Base-by-base conservation (phyloP, 2,113 vertebrate genomes). In the Corydoras sp. region DNA sequence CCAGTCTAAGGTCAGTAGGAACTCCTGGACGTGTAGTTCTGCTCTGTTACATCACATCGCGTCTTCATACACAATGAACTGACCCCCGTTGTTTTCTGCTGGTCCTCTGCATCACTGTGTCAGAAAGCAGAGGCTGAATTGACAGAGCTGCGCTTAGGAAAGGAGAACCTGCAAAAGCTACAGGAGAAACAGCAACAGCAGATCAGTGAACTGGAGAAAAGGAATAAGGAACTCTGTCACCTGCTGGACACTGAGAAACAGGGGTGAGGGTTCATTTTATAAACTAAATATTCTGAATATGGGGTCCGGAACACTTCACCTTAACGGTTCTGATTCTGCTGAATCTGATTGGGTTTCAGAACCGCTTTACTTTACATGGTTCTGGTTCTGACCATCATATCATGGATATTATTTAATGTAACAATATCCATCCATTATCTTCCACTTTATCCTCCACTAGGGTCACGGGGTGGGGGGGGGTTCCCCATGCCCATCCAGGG, bases 121-220 rank as follows among this genome's bases (percentile, higher is more conserved):
- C 77, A 99, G 97, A 99, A 97, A 90, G 75, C 93, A 74, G 95
- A 98, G 85, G 83, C 82, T 14, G 93, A 98, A 66, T 15, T 87
- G 69, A 75, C 81, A 53, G 93, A 96, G 77, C 65, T 91, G 73
- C 92, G 87, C 82, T 75, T 81, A 14, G 81, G 84, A 68, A 89
- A 88, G 65, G 94, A 98, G 9, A 92, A 97, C 82, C 71, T 76
- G 54, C 85, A 93, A 70, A 88, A 91, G 73, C 90, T 92, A 65
- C 78, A 93, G 14, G 86, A 92, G 62, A 86, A 88, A 49, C 88
- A 93, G 70, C 90, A 84, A 68, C 89, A 95, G 75, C 89, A 91
- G 30, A 86, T 78, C 15, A 77, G 86, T 1, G 90, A 93, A 55
- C 82, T 89, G 63, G 92, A 92, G 62, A 82, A 85, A 55, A 92